Evolutionary conservation across 1,140 invertebrate genomes (phyloP).

Genomic region (Eufriesea mexicana): DNA sequence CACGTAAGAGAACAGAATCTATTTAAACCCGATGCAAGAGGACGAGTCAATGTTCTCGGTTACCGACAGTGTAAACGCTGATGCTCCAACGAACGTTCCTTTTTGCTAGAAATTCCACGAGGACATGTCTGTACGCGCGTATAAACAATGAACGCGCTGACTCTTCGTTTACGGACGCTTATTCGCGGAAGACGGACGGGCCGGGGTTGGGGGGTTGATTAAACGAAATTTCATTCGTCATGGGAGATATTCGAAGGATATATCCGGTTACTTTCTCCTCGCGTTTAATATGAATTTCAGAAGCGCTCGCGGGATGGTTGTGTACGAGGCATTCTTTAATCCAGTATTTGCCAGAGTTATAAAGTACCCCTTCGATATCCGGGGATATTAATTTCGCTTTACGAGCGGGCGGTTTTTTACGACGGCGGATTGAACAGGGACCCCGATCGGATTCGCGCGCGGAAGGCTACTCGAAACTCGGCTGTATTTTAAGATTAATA

Average conservation of each 20-base stretch:
- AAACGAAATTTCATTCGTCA: not conserved
- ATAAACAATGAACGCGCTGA: not conserved
- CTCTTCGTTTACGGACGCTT: not conserved
- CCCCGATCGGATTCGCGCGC: not conserved
- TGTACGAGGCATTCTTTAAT: not conserved
- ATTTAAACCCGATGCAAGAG: slow-evolving; percentile 30
- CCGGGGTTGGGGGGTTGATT: not conserved
- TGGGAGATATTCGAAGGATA: slow-evolving; percentile 23
- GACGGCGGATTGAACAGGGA: not conserved
- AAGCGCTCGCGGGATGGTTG: not conserved
- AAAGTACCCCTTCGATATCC: slow-evolving; percentile 21
- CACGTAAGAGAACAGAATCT: slow-evolving; percentile 39
- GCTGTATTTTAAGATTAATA: slow-evolving; percentile 55
- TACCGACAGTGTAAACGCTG: slow-evolving; percentile 11
- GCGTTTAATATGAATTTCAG: not conserved
- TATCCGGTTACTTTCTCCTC: not conserved
- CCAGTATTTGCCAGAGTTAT: slow-evolving; percentile 8
- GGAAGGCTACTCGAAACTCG: not conserved
- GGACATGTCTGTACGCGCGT: not conserved
- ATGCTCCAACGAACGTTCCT: not conserved
- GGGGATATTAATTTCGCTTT: slow-evolving; percentile 46
- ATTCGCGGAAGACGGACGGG: not conserved
- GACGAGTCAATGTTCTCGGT: slow-evolving; percentile 35
- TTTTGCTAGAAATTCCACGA: slow-evolving; percentile 14
- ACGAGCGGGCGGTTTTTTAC: slow-evolving; percentile 40